These are phyloP conservation scores for Diachasmimorpha longicaudata DNA, from an alignment of 1,140 invertebrate species.

Conservation along the genomic window DNA sequence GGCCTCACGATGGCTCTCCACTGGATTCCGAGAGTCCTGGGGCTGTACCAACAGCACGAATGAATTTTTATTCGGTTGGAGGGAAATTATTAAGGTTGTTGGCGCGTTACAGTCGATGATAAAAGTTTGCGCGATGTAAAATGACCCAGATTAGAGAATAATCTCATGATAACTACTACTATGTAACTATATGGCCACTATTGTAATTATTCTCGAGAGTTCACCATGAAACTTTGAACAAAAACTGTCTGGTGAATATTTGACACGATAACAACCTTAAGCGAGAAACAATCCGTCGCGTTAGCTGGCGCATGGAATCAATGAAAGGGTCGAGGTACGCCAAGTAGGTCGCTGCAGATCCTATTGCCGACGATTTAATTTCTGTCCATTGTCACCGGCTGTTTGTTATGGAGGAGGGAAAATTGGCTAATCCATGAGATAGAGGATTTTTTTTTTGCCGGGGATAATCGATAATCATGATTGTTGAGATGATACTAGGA, in stretches of 20 bases:
- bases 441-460: neutral
- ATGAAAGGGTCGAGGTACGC: slow-evolving; percentile 61
- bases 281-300: neutral
- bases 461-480: slow-evolving; percentile 8
- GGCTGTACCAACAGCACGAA: too few species aligned
- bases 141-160: too few species aligned
- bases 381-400: neutral
- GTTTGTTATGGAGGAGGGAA: neutral
- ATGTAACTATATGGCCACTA: too few species aligned
- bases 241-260: too few species aligned
- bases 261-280: too few species aligned
- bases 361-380: slow-evolving; percentile 52
- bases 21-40: too few species aligned
- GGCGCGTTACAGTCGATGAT: too few species aligned
- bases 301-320: slow-evolving; percentile 52
- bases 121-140: too few species aligned
- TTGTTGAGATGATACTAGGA: too few species aligned
- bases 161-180: too few species aligned
- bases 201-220: too few species aligned
- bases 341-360: slow-evolving; percentile 59
- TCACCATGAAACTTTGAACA: too few species aligned
- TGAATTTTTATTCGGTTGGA: neutral
- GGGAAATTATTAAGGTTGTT: slow-evolving; percentile 48
- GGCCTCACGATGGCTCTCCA: neutral
- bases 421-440: neutral